A percentile compares a stretch with the other conserved stretches of the same genome.
These are phyloP conservation scores for Tenthredo distinguenda DNA, from an alignment of 2,888 invertebrate species.

Conservation along the genomic window DNA sequence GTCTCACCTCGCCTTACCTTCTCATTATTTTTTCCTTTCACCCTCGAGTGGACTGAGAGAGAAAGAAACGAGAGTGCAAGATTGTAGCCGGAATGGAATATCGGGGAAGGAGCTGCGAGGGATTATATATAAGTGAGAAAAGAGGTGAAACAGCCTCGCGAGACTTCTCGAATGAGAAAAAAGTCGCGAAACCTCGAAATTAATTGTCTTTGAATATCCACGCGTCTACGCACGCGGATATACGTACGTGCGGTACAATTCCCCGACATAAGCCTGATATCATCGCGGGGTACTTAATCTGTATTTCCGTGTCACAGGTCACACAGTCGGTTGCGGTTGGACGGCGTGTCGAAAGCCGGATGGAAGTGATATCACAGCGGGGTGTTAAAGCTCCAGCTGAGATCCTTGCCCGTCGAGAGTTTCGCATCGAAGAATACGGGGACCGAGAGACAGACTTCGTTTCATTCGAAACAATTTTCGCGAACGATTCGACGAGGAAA, in stretches of 20 bases:
- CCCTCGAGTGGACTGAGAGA: conserved; percentile 19
- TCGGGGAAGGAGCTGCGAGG: neutral
- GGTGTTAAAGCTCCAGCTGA: neutral
- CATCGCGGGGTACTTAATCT: conserved; percentile 16
- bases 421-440: neutral
- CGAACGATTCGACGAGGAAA: neutral
- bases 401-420: neutral
- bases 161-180: neutral
- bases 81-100: neutral
- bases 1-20: neutral
- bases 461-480: neutral
- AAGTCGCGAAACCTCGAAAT: neutral
- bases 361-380: conserved; percentile 34
- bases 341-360: conserved; percentile 28
- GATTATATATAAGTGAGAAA: neutral
- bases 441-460: neutral
- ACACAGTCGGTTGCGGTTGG: neutral
- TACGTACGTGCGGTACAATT: neutral
- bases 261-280: neutral
- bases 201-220: neutral
- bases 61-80: conserved; percentile 7
- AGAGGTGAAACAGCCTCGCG: neutral
- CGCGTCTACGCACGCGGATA: neutral
- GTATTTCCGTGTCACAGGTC: conserved; percentile 42
- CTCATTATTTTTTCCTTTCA: conserved; percentile 28